These are phyloP conservation scores for Syngnathoides biaculeatus DNA, from an alignment of 2,113 vertebrate genomes.

Conservation along the genomic window DNA sequence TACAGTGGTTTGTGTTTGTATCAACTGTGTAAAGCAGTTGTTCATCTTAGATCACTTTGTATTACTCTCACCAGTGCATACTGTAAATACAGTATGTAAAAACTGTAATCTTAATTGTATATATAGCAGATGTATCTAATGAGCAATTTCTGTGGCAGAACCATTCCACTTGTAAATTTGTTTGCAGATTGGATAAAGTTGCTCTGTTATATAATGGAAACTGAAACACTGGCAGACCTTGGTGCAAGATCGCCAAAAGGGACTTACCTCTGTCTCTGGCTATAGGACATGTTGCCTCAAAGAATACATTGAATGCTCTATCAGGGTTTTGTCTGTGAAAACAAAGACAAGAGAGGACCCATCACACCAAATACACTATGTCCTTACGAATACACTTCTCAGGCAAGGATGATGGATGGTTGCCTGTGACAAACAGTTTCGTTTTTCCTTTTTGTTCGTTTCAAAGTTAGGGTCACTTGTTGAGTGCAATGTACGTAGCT, in stretches of 20 bases:
- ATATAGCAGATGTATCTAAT: not conserved
- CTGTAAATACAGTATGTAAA: not conserved
- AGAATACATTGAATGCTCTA: conserved; percentile 82
- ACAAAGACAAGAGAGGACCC: not conserved
- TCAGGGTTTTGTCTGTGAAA: conserved; percentile 75
- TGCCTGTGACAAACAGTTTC: no score
- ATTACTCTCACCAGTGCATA: no score
- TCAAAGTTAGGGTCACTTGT: conserved; percentile 6
- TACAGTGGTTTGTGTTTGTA: not conserved
- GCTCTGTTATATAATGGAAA: not conserved
- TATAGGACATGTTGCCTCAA: conserved; percentile 78
- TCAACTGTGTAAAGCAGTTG: not conserved
- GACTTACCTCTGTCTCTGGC: conserved; percentile 78
- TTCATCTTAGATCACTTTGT: not conserved
- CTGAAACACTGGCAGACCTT: not conserved
- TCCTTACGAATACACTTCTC: not conserved
- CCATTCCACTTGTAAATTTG: not conserved
- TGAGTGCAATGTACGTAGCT: conserved; percentile 6
- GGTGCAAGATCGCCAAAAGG: not conserved
- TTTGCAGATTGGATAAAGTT: not conserved
- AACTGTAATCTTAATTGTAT: not conserved
- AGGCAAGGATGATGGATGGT: not conserved
- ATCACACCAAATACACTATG: not conserved
- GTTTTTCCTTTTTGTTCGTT: not conserved
- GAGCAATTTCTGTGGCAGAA: conserved; percentile 15